Base-by-base conservation (phyloP, 1,140 invertebrate species). In the Thereuonema tuberculata region DNA sequence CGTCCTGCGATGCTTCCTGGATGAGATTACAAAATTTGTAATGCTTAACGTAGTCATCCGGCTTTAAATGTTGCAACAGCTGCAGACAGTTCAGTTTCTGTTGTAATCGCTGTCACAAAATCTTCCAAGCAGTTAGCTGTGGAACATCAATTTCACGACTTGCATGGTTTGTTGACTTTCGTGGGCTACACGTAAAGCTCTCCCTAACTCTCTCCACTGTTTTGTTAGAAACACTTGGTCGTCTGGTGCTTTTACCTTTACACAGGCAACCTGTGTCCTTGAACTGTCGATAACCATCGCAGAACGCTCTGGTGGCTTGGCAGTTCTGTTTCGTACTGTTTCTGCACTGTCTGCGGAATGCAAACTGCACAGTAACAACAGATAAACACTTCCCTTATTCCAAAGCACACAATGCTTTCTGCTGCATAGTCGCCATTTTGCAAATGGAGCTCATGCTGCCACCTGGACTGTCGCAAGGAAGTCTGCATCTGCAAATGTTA, bases 81-180 rank as follows among this genome's bases (percentile, higher is more conserved):
- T 60, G 58, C 15, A 54, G 14, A 17, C 29, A 14, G 24, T 60
- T 24, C 15, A 31, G 49, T 53, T 60, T 60, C 27, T 20, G 14
- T 21, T 24, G 49, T 37, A 54, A 54, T 25, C 50, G 29, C 17
- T 23, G n/a, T n/a, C 3, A 21, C 49, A 60, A 26, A 60, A 60
- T 54, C 28, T 54, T 53, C 48, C 58, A 60, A 0, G 53, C 28
- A 53, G 58, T 54, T 25, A n/a, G 27, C 20, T 53, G 27, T 5
- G 50, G 49, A 24, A 60, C 43, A 37, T 17, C 49, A 12, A 53
- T 48, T 54, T 60, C 58, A n/a, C 29, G 49, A 46, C 49, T 43
- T 31, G 48, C 58, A 21, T 24, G 58, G 1, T 25, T 1, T 25
- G 50, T 54, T 28, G 58, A 60, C 49, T 60, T 60, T 26, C 49